Conservation (phyloP, 1,140 invertebrate genomes). For the Neuroterus valhalla region DNA sequence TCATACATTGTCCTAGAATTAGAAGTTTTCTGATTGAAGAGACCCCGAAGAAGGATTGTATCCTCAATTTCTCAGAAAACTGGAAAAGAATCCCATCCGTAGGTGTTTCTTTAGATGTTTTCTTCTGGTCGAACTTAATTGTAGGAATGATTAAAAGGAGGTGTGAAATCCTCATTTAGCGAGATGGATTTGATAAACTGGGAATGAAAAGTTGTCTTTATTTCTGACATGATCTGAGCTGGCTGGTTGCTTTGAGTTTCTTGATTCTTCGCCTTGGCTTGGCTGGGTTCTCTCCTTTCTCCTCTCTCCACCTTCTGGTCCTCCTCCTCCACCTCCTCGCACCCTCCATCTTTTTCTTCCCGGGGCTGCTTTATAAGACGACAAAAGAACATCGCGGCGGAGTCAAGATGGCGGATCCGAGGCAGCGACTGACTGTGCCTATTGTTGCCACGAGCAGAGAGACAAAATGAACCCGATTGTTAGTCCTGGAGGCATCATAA, state of each 20-base stretch:
- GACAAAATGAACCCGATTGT: constrained; percentile 67
- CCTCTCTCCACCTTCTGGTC: constrained; percentile 15
- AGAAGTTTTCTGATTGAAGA: too few species aligned
- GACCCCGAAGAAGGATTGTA: too few species aligned
- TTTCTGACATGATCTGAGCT: constrained; percentile 5
- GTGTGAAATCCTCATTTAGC: not conserved
- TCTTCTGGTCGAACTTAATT: too few species aligned
- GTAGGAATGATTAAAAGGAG: not conserved
- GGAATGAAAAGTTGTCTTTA: constrained; percentile 6
- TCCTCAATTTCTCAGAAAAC: too few species aligned
- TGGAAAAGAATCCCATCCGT: too few species aligned
- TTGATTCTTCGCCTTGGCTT: constrained; percentile 19
- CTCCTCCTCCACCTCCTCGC: not conserved
- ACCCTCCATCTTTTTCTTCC: constrained; percentile 32
- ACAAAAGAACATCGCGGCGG: constrained; percentile 49
- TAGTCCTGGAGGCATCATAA: constrained; percentile 61
- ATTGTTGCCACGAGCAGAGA: constrained; percentile 70
- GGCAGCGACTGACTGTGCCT: constrained; percentile 55
- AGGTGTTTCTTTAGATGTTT: too few species aligned
- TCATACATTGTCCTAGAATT: too few species aligned
- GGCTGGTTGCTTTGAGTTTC: constrained; percentile 32
- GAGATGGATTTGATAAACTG: not conserved
- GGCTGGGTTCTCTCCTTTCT: constrained; percentile 24
- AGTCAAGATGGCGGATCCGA: constrained; percentile 69
- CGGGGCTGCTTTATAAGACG: constrained; percentile 39